Base-by-base conservation (phyloP, 2,113 vertebrate genomes). In the Heterotis niloticus region DNA sequence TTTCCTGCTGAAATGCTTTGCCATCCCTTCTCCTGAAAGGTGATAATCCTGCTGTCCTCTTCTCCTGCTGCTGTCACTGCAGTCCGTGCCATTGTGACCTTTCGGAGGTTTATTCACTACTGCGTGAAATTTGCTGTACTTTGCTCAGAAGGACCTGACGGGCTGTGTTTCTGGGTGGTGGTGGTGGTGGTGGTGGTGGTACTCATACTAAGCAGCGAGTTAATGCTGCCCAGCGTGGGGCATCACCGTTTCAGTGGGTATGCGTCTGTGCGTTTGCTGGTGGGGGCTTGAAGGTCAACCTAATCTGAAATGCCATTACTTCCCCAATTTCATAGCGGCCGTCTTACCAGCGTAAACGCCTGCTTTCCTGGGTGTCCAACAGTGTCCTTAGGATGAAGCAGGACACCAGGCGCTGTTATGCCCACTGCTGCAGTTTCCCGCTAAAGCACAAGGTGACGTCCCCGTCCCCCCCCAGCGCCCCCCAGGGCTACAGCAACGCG, bases 1-100 rank as follows among this genome's bases (percentile, higher is more conserved):
- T 57, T 65, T 75, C 34, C 34, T 44, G 28, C 59, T 82, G 77
- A 60, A 17, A 67, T 78, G 54, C 79, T 76, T 60, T 65, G 26
- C 60, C 28, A 4, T 44, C 80, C 7, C 34, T 44, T 7, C 7
- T 44, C 34, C 34, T 44, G 34, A 44, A 44, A 44, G 34, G 34
- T 7, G 7, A 44, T 44, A 4, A 2, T 44, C 34, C 34, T 44
- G 34, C 34, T 44, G 2, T 44, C 34, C 7, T 7, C 7, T 44
- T 44, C 34, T 44, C 7, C 34, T 44, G 7, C 34, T 44, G 34
- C 34, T 44, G 7, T 44, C 34, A 44, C 34, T 7, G 34, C 34
- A 44, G 34, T 44, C 34, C 34, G 34, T 44, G 34, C 34, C 34
- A 44, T 44, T 44, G 34, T 44, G 34, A 44, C 34, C 34, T 44